Evolutionary conservation across 1,140 invertebrate species (phyloP), one percentile per base, ranked within the genome.

Genomic region (Pissodes strobi): DNA sequence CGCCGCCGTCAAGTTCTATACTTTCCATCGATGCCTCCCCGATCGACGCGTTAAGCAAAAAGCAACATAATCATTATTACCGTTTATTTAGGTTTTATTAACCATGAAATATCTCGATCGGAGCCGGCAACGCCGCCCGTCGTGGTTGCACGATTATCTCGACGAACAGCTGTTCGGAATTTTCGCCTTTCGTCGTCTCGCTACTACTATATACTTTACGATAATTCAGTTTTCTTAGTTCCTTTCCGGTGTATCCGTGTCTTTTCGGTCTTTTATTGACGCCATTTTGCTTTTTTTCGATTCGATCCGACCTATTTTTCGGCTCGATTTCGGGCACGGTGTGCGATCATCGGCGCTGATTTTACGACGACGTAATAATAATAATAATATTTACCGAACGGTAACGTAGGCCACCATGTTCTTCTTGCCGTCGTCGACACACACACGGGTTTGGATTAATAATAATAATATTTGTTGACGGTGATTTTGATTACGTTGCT

Each of bases 211-310:
- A 49, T 39, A 58, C 61, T 55, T 48, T 53, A 56, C 51, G 51
- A 64, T 64, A 56, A 64, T 64, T 65, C 53, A 65, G 63, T 65
- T 65, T 65, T 65, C 63, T 65, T 65, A 58, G 63, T 59, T 59
- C 63, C 63, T 65, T 58, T 59, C 34, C 63, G 63, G 55, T 49
- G 55, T 52, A 25, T 38, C 41, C 51, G 51, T 64, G 39, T 56
- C 61, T 53, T 55, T 52, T 64, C 52, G 17, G 18, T 9, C 22
- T 30, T 48, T 56, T 51, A 45, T 55, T 49, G 61, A 34, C 61
- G 61, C 61, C 61, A 64, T 64, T 56, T 64, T 64, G 61, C 19
- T 13, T 43, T 48, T 17, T 17, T 34, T 52, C 49, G 25, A 23
- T 45, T 56, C 37, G 21, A 25, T 45, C 19, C 21, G 52, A 15